phyloP scores from a whole-genome alignment of 2,113 vertebrate genomes.

The Nansenia antarctica region DNA sequence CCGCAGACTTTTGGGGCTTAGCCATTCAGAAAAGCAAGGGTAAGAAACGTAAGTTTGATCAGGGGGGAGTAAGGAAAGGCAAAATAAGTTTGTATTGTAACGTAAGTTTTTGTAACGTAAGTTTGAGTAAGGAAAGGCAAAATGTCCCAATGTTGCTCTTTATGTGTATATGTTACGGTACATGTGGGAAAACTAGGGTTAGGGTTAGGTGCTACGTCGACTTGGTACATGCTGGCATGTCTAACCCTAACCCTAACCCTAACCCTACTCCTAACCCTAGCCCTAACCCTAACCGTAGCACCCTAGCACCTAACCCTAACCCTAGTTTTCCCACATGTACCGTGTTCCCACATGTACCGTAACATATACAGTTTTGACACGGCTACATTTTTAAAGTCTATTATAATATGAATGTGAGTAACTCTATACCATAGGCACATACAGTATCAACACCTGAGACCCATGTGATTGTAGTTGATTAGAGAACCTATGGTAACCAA shows the following conservation, averaged over 20 bases:
- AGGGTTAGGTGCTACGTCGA: too few relatives aligned
- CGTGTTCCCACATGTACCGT: too few relatives aligned
- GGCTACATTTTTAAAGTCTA: background rate
- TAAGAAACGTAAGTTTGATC: background rate
- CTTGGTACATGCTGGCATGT: too few relatives aligned
- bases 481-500: background rate
- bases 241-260: too few relatives aligned
- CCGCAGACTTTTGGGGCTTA: slow-evolving; percentile 8
- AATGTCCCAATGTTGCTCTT: background rate
- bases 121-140: background rate
- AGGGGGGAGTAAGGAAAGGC: background rate
- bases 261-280: too few relatives aligned
- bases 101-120: too few relatives aligned
- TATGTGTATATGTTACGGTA: too few relatives aligned
- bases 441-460: slow-evolving; percentile 10
- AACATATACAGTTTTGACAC: slow-evolving; percentile 8
- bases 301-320: too few relatives aligned
- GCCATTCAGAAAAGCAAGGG: background rate
- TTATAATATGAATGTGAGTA: slow-evolving; percentile 22
- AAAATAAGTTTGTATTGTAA: too few relatives aligned
- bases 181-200: too few relatives aligned
- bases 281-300: too few relatives aligned
- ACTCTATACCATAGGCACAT: background rate
- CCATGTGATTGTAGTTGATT: slow-evolving; percentile 4
- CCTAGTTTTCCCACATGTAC: too few relatives aligned